A percentile compares a stretch with the other conserved stretches of the same genome.
phyloP scores from a whole-genome alignment of 2,888 invertebrate genomes.

The Lomographa bimaculata region DNA sequence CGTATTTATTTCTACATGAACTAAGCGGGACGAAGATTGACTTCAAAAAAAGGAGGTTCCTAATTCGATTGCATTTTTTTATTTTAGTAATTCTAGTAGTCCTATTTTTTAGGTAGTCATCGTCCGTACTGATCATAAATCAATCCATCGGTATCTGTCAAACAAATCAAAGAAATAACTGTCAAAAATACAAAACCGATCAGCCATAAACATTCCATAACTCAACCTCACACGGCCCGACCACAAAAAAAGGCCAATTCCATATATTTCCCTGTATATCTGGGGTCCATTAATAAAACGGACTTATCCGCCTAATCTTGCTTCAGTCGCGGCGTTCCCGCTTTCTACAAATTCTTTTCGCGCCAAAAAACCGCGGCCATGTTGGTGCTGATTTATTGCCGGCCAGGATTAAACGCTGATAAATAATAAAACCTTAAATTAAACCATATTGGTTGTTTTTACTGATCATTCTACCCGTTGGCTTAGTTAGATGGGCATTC shows the following conservation, averaged over 20 bases:
- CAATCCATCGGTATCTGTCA: too few species aligned
- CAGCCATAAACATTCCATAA: constrained; percentile 44
- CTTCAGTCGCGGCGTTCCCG: constrained; percentile 65
- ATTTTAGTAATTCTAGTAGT: too few species aligned
- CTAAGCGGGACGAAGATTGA: too few species aligned
- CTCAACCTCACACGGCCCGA: constrained; percentile 41
- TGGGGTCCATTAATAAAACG: constrained; percentile 79
- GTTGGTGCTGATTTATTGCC: constrained; percentile 73
- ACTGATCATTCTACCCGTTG: too few species aligned
- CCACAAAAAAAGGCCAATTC: constrained; percentile 26
- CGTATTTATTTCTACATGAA: too few species aligned
- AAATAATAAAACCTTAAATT: constrained; percentile 58
- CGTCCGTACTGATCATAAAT: too few species aligned
- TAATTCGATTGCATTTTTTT: too few species aligned
- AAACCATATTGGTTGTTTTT: too few species aligned
- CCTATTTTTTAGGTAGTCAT: too few species aligned
- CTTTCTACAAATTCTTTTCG: constrained; percentile 81
- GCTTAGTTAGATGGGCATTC: too few species aligned
- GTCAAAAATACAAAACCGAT: constrained; percentile 24
- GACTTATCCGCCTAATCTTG: constrained; percentile 78
- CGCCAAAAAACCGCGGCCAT: constrained; percentile 71
- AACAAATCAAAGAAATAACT: too few species aligned
- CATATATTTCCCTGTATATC: constrained; percentile 73
- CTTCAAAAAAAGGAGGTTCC: too few species aligned
- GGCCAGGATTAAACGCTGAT: constrained; percentile 64